Evolutionary conservation across 2,113 vertebrate species (phyloP), one percentile per base, ranked within the genome.

Genomic region (Antennarius striatus): DNA sequence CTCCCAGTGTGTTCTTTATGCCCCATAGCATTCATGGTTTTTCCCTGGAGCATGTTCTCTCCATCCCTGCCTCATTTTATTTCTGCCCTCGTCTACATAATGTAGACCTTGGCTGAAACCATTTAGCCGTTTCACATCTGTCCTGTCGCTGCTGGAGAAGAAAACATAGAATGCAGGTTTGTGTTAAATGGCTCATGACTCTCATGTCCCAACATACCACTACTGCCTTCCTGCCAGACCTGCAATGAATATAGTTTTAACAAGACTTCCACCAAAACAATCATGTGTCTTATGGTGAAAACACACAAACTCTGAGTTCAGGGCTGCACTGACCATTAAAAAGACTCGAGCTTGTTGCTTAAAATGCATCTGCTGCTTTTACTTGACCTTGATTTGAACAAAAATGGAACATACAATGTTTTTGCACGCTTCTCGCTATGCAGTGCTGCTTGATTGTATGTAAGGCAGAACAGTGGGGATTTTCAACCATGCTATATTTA

Each of bases 401-500:
- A 22, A 22, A 22, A 2, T 22, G 55, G 71, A 43, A 58, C 13
- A 15, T 6, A 0, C 52, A 48, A 30, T 42, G 45, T 56, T 56
- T 64, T 42, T 51, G 13, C 5, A 7, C 46, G 59, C 59, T 51
- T 12, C 39, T 60, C 42, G 0, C 17, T 43, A 48, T 63, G 46
- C 62, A 40, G 32, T 7, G 32, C 32, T 57, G 15, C 67, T 52
- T 56, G 48, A 14, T 76, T 55, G 70, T 63, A 56, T 82, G 80
- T 76, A 53, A 68, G 69, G 39, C 73, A 64, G 60, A 55, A 32
- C 63, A 28, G 68, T 63, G 68, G 76, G 71, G 83, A 67, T 53
- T 78, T 83, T 77, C 54, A 76, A 46, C 14, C 29, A 53, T 69
- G 70, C 81, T 90, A 90, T 89, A 86, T 89, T 90, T 91, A 90